Percentiles rank a stretch among this genome's conserved stretches.
These are phyloP conservation scores for Brachionus rubens DNA, from an alignment of 1,140 invertebrate genomes.

Conservation along the genomic window DNA sequence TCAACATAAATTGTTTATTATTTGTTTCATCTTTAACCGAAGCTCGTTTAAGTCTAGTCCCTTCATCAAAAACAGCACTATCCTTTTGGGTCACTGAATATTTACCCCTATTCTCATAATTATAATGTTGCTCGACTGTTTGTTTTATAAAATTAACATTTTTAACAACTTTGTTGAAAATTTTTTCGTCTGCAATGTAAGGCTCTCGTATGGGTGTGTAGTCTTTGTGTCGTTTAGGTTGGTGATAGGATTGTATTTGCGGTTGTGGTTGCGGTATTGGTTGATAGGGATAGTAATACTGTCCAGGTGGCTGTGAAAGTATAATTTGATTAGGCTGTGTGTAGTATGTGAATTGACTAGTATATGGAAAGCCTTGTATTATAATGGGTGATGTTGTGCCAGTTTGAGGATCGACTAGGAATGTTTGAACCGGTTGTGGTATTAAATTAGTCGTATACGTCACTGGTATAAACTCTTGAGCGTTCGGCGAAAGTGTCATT, in stretches of 20 bases:
- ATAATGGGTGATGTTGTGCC: constrained; percentile 15
- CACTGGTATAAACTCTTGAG: constrained; percentile 25
- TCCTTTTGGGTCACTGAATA: neutral
- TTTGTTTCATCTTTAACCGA: neutral
- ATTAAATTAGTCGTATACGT: neutral
- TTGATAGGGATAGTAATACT: neutral
- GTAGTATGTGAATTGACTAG: neutral
- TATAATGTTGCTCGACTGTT: constrained; percentile 1
- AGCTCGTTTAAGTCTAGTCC: neutral
- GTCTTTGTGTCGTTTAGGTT: neutral
- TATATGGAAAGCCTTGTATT: neutral
- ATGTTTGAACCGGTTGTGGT: constrained; percentile 1
- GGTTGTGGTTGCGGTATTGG: neutral
- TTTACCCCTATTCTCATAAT: neutral
- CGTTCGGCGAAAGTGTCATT: constrained; percentile 33
- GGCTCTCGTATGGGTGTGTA: neutral
- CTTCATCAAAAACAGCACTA: neutral
- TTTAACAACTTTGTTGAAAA: constrained; percentile 3
- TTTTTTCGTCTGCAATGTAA: constrained; percentile 8
- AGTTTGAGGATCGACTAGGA: neutral
- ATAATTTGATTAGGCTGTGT: neutral
- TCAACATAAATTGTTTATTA: neutral
- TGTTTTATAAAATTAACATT: constrained; percentile 35
- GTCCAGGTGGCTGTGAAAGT: neutral
- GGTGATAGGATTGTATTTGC: neutral